Percentiles rank a stretch among this genome's conserved stretches.
These are phyloP conservation scores for Paracanthobrama guichenoti DNA, from an alignment of 2,113 vertebrate genomes.

Conservation along the genomic window DNA sequence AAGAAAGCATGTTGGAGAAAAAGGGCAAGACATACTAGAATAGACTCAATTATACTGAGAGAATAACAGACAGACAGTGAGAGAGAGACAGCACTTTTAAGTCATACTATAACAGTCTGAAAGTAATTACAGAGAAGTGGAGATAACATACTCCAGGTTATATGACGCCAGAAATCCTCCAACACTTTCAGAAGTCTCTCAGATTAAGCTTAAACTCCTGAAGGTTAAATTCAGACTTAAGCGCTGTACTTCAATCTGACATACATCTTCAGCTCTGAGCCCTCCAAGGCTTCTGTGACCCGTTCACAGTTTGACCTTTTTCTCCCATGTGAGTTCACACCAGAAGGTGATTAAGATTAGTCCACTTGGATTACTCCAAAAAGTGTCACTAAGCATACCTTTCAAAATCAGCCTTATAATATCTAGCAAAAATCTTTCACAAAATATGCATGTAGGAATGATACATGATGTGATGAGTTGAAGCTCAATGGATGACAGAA, in stretches of 20 bases:
- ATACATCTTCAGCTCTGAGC: constrained; percentile 41
- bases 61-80: constrained; percentile 22
- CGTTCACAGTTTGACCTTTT: constrained; percentile 64
- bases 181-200: constrained; percentile 25
- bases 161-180: constrained; percentile 65
- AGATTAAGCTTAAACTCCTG: constrained; percentile 26
- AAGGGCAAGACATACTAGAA: constrained; percentile 12
- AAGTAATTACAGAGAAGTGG: constrained; percentile 47
- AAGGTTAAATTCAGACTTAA: constrained; percentile 47
- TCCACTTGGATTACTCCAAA: background rate
- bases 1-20: background rate
- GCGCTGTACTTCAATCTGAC: constrained; percentile 39
- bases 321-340: constrained; percentile 59
- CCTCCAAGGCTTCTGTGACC: constrained; percentile 62
- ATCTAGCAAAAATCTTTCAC: background rate
- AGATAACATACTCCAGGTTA: constrained; percentile 55
- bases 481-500: background rate
- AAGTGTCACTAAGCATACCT: background rate
- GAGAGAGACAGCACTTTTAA: constrained; percentile 36
- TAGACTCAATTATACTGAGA: constrained; percentile 13
- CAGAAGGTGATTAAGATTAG: constrained; percentile 18
- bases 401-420: background rate
- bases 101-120: constrained; percentile 44
- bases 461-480: background rate
- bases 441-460: background rate